These are phyloP conservation scores for Clavelina lepadiformis DNA, from an alignment of 23 tunicate species.

Conservation along the genomic window DNA sequence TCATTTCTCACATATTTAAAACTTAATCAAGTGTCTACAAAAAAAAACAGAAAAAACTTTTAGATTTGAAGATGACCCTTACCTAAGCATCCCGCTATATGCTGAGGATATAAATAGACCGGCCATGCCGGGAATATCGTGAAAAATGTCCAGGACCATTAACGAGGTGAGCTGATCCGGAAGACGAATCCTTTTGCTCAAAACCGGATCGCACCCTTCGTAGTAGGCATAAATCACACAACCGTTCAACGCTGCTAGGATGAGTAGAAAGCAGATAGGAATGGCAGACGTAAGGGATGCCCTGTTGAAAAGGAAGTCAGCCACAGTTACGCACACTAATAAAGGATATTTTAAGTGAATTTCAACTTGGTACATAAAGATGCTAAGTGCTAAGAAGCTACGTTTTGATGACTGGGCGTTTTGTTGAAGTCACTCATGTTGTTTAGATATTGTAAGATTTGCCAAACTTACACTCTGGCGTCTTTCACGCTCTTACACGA, in stretches of 20 bases:
- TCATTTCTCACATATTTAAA: too few species aligned
- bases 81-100: constrained; percentile 36
- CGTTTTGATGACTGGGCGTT: too few species aligned
- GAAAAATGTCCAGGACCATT: constrained; percentile 27
- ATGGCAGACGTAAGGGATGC: constrained; percentile 13
- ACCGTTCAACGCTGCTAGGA: constrained; percentile 15
- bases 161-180: constrained; percentile 15
- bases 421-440: too few species aligned
- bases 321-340: too few species aligned
- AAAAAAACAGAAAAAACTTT: too few species aligned
- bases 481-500: constrained; percentile 29
- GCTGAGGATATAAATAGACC: constrained; percentile 31
- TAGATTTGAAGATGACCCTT: too few species aligned
- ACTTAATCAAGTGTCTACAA: too few species aligned
- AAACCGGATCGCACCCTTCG: constrained; percentile 34
- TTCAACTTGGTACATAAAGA: too few species aligned
- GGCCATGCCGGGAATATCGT: constrained; percentile 32
- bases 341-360: too few species aligned
- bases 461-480: constrained; percentile 49
- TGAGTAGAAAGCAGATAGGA: constrained; percentile 7
- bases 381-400: too few species aligned
- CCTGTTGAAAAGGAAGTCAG: too few species aligned
- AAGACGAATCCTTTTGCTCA: background rate
- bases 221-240: constrained; percentile 31
- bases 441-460: too few species aligned